Evolutionary conservation across 2,888 invertebrate species (phyloP).

Genomic region (Biston stratarius): DNA sequence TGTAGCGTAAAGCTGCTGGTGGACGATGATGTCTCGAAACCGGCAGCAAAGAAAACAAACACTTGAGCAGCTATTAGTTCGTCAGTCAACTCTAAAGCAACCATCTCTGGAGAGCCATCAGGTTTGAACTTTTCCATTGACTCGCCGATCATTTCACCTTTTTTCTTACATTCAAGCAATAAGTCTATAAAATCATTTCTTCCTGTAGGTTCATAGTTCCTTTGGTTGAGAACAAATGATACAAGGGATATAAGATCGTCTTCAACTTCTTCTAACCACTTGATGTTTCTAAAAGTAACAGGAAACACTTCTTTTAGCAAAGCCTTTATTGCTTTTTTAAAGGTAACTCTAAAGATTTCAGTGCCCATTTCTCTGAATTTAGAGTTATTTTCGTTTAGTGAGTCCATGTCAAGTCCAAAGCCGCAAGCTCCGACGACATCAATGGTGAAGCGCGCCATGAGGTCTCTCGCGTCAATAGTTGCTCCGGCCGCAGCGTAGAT

Average conservation of each 20-base stretch:
- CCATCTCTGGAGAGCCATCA: constrained; percentile 57
- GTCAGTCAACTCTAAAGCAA: constrained; percentile 58
- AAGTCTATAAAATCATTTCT: constrained; percentile 63
- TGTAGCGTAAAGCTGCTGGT: constrained; percentile 69
- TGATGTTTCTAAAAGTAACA: constrained; percentile 1
- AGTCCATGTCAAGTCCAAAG: constrained; percentile 61
- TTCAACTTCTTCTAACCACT: constrained; percentile 42
- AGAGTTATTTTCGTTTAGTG: constrained; percentile 58
- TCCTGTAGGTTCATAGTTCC: constrained; percentile 60
- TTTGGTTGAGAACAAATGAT: constrained; percentile 53
- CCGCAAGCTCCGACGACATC: constrained; percentile 67
- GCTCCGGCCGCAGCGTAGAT: constrained; percentile 52
- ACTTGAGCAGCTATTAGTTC: constrained; percentile 61
- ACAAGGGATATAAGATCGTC: constrained; percentile 42
- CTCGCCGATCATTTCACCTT: constrained; percentile 62
- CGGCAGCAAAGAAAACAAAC: constrained; percentile 70
- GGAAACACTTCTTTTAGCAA: constrained; percentile 21
- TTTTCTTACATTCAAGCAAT: constrained; percentile 55
- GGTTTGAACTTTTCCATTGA: constrained; percentile 57
- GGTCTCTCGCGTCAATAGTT: constrained; percentile 55
- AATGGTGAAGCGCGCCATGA: constrained; percentile 65
- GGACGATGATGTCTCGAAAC: constrained; percentile 77
- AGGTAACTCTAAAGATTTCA: constrained; percentile 46
- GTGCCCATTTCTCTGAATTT: constrained; percentile 56
- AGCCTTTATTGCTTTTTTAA: constrained; percentile 11